phyloP scores from a whole-genome alignment of 2,113 vertebrate genomes.

The Dendrocopos noguchii region DNA sequence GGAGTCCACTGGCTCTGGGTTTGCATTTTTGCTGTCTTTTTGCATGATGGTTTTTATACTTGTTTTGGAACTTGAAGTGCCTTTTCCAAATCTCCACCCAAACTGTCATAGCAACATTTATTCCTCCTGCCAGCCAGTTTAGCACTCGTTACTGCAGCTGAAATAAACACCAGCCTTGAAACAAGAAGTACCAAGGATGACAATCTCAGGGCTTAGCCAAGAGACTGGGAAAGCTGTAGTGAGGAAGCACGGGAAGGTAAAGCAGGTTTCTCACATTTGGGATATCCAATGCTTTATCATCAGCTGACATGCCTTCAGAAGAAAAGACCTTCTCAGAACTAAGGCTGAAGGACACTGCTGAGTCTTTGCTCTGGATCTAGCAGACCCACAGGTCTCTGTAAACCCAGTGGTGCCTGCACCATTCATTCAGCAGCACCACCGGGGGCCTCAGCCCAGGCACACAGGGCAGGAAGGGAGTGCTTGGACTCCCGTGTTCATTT shows the following conservation, averaged over 20 bases:
- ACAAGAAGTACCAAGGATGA: neutral
- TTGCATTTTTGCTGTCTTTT: neutral
- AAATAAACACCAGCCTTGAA: slow-evolving; percentile 4
- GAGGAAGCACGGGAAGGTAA: neutral
- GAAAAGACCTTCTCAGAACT: neutral
- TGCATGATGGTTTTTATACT: neutral
- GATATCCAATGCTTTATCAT: neutral
- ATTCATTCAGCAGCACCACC: fast-evolving
- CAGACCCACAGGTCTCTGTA: neutral
- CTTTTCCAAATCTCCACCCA: slow-evolving; percentile 2
- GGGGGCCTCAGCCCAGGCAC: fast-evolving
- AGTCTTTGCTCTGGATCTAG: neutral
- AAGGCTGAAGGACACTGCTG: neutral
- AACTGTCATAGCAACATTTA: slow-evolving; percentile 16
- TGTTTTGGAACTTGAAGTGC: neutral
- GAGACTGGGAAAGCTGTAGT: neutral
- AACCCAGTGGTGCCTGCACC: neutral
- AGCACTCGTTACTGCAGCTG: neutral
- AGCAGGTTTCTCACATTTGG: neutral
- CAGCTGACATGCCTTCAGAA: neutral
- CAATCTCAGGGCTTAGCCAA: neutral
- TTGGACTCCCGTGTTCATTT: neutral
- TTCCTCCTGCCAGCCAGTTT: neutral
- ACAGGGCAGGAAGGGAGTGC: neutral
- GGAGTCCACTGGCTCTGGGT: neutral